A percentile compares a stretch with the other conserved stretches of the same genome.
phyloP scores from a whole-genome alignment of 2,113 vertebrate species.

The Paraplagusia blochii region DNA sequence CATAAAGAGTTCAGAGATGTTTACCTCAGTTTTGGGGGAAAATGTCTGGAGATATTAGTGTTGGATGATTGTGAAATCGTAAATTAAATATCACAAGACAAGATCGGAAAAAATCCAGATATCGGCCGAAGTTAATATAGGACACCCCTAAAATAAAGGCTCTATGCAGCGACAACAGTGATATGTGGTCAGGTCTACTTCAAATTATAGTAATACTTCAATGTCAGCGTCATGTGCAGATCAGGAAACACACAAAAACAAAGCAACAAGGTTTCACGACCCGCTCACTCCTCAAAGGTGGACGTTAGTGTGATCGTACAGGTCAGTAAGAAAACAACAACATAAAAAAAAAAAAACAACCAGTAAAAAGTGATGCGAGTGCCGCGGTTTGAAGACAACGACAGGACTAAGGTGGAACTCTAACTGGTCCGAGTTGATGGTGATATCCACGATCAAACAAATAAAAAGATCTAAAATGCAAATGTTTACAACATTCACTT shows the following conservation, averaged over 20 bases:
- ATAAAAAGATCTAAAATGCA: background rate
- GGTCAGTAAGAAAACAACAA: conserved; percentile 13
- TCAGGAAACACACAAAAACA: conserved; percentile 11
- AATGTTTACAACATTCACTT: conserved; percentile 19
- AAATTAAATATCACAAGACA: no score
- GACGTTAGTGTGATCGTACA: conserved; percentile 38
- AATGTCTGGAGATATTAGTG: no score
- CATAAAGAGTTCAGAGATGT: no score
- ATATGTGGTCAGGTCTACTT: conserved; percentile 54
- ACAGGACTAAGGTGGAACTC: no score
- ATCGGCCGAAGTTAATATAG: no score
- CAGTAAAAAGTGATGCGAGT: conserved; percentile 19
- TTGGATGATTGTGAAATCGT: no score
- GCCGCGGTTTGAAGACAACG: background rate
- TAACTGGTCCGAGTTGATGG: no score
- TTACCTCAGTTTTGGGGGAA: no score
- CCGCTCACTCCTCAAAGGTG: conserved; percentile 2
- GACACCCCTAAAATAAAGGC: conserved; percentile 43
- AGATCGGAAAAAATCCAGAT: no score
- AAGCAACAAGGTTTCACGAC: conserved; percentile 10
- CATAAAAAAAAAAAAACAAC: background rate
- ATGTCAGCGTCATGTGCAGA: conserved; percentile 24
- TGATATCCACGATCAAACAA: no score
- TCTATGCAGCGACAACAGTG: conserved; percentile 59
- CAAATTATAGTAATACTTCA: conserved; percentile 59